These are phyloP conservation scores for Willowsia nigromaculata DNA, from an alignment of 2,888 invertebrate genomes.

Conservation along the genomic window DNA sequence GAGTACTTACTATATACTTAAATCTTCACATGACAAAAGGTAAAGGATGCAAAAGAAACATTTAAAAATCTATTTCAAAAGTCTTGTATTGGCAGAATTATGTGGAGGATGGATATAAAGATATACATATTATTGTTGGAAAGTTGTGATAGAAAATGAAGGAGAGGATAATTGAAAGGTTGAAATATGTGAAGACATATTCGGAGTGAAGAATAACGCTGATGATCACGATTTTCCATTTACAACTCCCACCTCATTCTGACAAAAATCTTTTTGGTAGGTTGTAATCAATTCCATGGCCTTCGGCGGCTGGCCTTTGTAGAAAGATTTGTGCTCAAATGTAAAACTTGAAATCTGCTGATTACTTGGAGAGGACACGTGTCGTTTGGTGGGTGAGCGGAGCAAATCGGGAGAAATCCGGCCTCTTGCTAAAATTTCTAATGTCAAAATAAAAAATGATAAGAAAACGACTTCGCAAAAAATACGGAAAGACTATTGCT, in stretches of 20 bases:
- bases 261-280: slow-evolving; percentile 70
- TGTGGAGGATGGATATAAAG: too few relatives aligned
- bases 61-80: too few relatives aligned
- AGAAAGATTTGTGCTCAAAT: slow-evolving; percentile 40
- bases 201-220: not conserved
- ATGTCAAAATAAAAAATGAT: not conserved
- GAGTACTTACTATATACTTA: too few relatives aligned
- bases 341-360: slow-evolving; percentile 61
- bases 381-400: slow-evolving; percentile 67
- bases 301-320: slow-evolving; percentile 48
- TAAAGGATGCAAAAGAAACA: too few relatives aligned
- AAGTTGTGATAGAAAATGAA: too few relatives aligned
- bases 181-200: too few relatives aligned
- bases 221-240: slow-evolving; percentile 38
- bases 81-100: too few relatives aligned
- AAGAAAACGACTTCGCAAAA: too few relatives aligned
- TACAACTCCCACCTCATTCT: slow-evolving; percentile 38
- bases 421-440: slow-evolving; percentile 68
- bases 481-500: too few relatives aligned
- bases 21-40: too few relatives aligned
- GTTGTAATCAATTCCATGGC: slow-evolving; percentile 67
- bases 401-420: slow-evolving; percentile 67
- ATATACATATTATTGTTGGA: too few relatives aligned
- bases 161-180: too few relatives aligned
- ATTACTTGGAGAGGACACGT: slow-evolving; percentile 67